A percentile compares a stretch with the other conserved stretches of the same genome.
Evolutionary conservation across 2,797 vertebrate species (phyloP).

Genomic region (Gallirallus australis): DNA sequence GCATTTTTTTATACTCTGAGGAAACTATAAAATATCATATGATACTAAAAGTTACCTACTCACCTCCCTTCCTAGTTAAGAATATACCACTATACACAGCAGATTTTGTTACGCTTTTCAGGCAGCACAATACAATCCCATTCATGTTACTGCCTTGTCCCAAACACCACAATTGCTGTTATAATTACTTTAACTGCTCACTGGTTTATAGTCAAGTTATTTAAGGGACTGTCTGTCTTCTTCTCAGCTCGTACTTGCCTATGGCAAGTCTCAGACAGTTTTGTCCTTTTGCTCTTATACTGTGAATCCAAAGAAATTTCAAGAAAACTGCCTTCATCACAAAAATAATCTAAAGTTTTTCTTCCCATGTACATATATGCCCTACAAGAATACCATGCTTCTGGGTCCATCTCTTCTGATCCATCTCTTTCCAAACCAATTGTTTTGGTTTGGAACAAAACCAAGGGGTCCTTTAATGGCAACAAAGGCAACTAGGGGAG

Average conservation of each 20-base stretch:
- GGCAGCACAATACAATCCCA: neutral
- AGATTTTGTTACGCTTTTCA: neutral
- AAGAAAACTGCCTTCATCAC: neutral
- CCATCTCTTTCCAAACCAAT: neutral
- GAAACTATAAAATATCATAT: neutral
- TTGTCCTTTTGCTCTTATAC: neutral
- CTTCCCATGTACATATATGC: neutral
- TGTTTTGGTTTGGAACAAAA: neutral
- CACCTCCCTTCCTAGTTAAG: neutral
- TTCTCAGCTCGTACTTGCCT: neutral
- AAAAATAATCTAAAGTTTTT: neutral
- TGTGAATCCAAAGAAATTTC: neutral
- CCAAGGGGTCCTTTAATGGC: neutral
- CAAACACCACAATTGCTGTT: neutral
- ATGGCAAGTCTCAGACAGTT: neutral
- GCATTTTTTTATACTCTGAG: neutral
- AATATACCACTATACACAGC: neutral
- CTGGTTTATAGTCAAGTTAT: neutral
- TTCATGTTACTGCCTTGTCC: neutral
- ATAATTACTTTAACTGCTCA: neutral
- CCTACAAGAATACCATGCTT: neutral
- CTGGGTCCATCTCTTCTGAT: neutral
- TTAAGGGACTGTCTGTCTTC: neutral
- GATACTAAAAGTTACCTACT: neutral
- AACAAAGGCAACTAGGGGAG: neutral